Conservation (phyloP, 1,140 invertebrate species). For the Mesaphorura yosii region DNA sequence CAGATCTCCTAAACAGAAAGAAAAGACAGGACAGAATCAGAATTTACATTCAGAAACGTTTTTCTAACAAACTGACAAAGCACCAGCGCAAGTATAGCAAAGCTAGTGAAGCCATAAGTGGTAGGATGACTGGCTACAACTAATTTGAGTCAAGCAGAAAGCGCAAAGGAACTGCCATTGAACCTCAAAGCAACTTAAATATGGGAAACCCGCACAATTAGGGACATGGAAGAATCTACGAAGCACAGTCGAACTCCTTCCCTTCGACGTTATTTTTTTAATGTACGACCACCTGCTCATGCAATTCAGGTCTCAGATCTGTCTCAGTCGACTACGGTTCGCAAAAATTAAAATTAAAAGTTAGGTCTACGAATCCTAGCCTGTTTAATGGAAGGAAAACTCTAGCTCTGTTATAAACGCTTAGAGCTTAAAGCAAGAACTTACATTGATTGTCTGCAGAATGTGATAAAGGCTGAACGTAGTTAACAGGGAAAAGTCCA, state of each 20-base stretch:
- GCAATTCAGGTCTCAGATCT: too few relatives aligned
- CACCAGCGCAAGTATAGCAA: neutral
- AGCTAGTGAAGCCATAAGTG: neutral
- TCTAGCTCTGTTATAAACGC: neutral
- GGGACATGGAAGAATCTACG: too few relatives aligned
- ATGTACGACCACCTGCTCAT: too few relatives aligned
- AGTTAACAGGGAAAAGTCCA: constrained; percentile 85
- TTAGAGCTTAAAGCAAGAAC: constrained; percentile 11
- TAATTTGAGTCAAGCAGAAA: neutral
- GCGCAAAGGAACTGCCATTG: neutral
- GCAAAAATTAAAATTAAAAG: neutral
- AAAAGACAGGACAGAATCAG: neutral
- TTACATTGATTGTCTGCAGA: constrained; percentile 36
- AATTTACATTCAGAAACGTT: neutral
- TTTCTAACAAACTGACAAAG: neutral
- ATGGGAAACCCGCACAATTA: too few relatives aligned
- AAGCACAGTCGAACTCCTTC: neutral
- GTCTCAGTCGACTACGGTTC: too few relatives aligned
- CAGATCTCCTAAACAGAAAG: neutral
- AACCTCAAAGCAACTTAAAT: neutral
- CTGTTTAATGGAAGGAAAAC: neutral
- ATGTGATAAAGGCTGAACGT: constrained; percentile 57
- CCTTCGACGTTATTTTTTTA: neutral
- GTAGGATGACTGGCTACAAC: neutral
- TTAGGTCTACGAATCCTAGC: neutral